These are phyloP conservation scores for Chaetogeoica ovagalla DNA, from an alignment of 2,888 invertebrate species.

Conservation along the genomic window DNA sequence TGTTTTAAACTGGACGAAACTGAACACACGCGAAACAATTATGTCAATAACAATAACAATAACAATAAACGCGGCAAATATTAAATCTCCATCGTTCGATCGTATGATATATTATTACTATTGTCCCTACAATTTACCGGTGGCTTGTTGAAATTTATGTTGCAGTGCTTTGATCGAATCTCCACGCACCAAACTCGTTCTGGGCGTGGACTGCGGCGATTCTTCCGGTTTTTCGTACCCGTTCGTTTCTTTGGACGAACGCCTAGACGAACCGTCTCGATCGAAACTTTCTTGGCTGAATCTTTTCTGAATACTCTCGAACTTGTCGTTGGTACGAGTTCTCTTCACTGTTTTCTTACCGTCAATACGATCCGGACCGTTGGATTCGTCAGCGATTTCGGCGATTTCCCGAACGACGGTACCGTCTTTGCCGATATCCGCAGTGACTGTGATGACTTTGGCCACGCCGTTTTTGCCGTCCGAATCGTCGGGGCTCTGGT, in stretches of 20 bases:
- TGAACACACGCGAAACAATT: constrained; percentile 34
- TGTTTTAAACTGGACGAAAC: constrained; percentile 57
- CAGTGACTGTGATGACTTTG: constrained; percentile 39
- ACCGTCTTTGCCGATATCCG: neutral
- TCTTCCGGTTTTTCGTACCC: constrained; percentile 40
- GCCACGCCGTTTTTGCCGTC: constrained; percentile 33
- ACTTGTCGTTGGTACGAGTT: constrained; percentile 39
- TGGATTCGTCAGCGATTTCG: constrained; percentile 30
- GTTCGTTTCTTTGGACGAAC: constrained; percentile 52
- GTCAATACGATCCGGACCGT: neutral
- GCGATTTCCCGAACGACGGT: constrained; percentile 35
- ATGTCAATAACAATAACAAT: too few relatives aligned
- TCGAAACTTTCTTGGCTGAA: constrained; percentile 44
- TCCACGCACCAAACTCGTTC: constrained; percentile 58
- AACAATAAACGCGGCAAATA: neutral
- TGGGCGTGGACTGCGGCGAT: constrained; percentile 53
- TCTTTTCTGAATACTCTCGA: constrained; percentile 44
- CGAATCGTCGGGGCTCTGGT: constrained; percentile 53
- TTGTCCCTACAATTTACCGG: constrained; percentile 59
- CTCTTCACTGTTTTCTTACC: constrained; percentile 17
- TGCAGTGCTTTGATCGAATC: constrained; percentile 77
- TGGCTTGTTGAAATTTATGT: constrained; percentile 77
- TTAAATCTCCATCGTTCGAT: too few relatives aligned
- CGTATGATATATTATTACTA: too few relatives aligned
- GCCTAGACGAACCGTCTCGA: constrained; percentile 10